Conservation (phyloP, 2,888 invertebrate genomes). For the Cantharis rufa region DNA sequence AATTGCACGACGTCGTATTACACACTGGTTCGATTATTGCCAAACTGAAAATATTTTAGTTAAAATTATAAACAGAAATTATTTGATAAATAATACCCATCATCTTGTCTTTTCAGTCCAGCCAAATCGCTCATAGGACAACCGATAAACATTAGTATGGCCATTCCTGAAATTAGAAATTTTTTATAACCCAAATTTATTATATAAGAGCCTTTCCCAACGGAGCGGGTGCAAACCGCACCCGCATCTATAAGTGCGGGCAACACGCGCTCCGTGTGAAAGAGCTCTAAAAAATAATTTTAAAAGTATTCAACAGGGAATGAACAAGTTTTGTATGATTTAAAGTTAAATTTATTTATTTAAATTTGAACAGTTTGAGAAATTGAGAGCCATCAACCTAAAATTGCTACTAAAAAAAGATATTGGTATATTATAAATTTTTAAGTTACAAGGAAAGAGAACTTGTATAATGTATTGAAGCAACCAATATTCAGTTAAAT, state of each 20-base stretch:
- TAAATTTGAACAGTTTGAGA: no score
- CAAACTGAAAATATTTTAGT: constrained; percentile 36
- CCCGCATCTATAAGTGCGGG: no score
- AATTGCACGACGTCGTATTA: constrained; percentile 69
- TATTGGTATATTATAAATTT: not conserved
- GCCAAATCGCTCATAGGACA: constrained; percentile 85
- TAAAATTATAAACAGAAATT: not conserved
- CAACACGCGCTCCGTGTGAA: no score
- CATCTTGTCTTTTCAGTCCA: constrained; percentile 58
- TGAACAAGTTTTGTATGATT: no score
- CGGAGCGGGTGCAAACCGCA: no score
- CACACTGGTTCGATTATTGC: constrained; percentile 62
- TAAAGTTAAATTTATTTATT: no score
- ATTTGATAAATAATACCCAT: constrained; percentile 49
- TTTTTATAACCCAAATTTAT: not conserved
- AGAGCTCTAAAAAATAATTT: no score
- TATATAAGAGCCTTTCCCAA: no score
- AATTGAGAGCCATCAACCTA: not conserved
- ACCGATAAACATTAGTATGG: constrained; percentile 84
- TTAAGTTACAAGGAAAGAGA: not conserved
- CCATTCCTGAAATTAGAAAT: constrained; percentile 66
- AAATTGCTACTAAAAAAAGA: not conserved
- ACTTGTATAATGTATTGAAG: not conserved
- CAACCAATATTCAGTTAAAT: not conserved
- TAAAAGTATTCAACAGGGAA: not conserved